Percentiles rank a stretch among this genome's conserved stretches.
phyloP scores from a whole-genome alignment of 2,113 vertebrate species.

The Brachyhypopomus occidentalis region DNA sequence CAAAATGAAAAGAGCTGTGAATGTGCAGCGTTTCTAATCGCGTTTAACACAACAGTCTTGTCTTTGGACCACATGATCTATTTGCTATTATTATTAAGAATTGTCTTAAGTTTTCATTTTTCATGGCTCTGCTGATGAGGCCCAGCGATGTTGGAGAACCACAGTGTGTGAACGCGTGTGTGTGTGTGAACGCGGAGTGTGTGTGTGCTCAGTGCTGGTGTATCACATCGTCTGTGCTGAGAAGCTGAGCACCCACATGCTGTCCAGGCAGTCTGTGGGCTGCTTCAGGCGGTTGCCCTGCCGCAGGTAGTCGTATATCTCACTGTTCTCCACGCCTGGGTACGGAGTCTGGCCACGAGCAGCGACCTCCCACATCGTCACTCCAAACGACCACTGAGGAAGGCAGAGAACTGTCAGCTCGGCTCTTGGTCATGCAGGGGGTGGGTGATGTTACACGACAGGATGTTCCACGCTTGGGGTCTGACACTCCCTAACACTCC shows the following conservation, averaged over 20 bases:
- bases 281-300: slow-evolving; percentile 92
- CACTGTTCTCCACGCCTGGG: slow-evolving; percentile 91
- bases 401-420: slow-evolving; percentile 6
- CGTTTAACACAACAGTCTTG: not conserved
- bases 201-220: not conserved
- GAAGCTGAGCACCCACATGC: slow-evolving; percentile 77
- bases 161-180: not conserved
- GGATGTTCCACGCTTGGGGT: no score
- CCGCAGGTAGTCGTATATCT: slow-evolving; percentile 90
- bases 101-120: no score
- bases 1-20: no score
- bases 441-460: no score
- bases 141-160: no score
- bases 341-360: slow-evolving; percentile 90
- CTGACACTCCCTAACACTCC: no score
- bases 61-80: no score
- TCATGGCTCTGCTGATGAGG: no score
- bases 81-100: no score
- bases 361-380: slow-evolving; percentile 95
- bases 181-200: no score
- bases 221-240: not conserved
- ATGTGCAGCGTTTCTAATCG: not conserved
- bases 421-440: no score
- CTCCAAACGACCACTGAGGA: slow-evolving; percentile 89
- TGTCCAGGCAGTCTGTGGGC: slow-evolving; percentile 88